These are phyloP conservation scores for human (Homo sapiens) DNA, from an alignment of 2,113 vertebrate genomes.

Conservation along the genomic window DNA sequence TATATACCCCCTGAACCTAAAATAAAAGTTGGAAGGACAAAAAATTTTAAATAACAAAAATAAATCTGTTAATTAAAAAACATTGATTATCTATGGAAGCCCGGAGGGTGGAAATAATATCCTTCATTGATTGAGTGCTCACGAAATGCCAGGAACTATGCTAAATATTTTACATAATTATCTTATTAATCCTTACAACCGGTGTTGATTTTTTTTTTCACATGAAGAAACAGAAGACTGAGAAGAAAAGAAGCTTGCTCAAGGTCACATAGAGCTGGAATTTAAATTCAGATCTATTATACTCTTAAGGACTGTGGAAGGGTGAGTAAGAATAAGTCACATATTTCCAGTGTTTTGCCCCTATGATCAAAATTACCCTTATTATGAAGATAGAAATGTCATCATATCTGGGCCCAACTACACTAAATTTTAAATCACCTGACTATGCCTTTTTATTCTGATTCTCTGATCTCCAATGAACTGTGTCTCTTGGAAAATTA, in stretches of 20 bases:
- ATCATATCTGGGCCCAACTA: neutral
- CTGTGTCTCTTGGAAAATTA: neutral
- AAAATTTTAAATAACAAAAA: too few relatives aligned
- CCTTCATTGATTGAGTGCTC: neutral
- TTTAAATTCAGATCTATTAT: neutral
- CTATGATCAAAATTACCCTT: neutral
- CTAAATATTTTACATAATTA: constrained; percentile 46
- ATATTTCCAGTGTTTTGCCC: neutral
- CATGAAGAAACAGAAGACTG: constrained; percentile 9
- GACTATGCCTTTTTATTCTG: neutral
- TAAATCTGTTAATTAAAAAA: constrained; percentile 36
- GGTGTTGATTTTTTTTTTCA: neutral
- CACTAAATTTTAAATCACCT: neutral
- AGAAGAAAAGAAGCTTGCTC: neutral
- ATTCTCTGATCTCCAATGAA: neutral
- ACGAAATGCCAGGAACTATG: neutral
- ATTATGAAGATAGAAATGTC: neutral
- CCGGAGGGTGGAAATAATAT: neutral
- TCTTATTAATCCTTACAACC: neutral
- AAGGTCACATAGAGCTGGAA: neutral
- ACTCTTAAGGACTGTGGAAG: neutral
- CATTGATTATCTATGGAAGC: neutral
- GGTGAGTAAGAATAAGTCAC: neutral
- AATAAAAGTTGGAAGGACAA: too few relatives aligned
- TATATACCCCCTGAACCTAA: too few relatives aligned